phyloP scores from a whole-genome alignment of 2,888 invertebrate species.

The Xestia sexstrigata region DNA sequence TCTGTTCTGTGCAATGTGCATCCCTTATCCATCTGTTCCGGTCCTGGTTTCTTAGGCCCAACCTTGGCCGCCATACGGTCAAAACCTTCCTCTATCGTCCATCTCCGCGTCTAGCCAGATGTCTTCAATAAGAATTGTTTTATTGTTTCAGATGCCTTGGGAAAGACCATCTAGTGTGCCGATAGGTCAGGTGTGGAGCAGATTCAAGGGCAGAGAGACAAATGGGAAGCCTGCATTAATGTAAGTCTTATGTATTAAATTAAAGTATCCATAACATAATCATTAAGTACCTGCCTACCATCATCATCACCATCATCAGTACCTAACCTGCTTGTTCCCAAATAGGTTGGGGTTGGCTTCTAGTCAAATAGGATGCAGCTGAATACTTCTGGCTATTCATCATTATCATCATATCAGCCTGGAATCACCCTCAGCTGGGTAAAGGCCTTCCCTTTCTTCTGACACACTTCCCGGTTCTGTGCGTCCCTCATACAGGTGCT shows the following conservation, averaged over 20 bases:
- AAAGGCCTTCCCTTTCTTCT: neutral
- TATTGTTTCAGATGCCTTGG: conserved; percentile 77
- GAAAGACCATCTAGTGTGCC: conserved; percentile 81
- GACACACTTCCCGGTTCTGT: neutral
- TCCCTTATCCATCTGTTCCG: too few species aligned
- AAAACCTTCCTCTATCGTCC: too few species aligned
- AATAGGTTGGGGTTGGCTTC: neutral
- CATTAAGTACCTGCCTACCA: too few species aligned
- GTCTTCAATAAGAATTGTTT: too few species aligned
- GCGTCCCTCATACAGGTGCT: neutral
- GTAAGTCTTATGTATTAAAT: conserved; percentile 68
- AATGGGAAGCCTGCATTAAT: conserved; percentile 75
- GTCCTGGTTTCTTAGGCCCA: too few species aligned
- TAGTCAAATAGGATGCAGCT: neutral
- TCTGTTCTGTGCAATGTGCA: too few species aligned
- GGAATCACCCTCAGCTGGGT: neutral
- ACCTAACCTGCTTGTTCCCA: too few species aligned
- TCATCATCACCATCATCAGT: too few species aligned
- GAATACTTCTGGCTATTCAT: neutral
- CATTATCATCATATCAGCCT: too few species aligned
- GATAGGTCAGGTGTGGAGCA: conserved; percentile 83
- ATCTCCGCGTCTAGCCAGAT: too few species aligned
- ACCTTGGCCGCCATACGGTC: too few species aligned
- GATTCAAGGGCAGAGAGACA: conserved; percentile 80
- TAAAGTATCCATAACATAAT: too few species aligned